Percentiles rank a stretch among this genome's conserved stretches.
phyloP scores from a whole-genome alignment of 2,888 invertebrate genomes.

The Ormyrus rosae region DNA sequence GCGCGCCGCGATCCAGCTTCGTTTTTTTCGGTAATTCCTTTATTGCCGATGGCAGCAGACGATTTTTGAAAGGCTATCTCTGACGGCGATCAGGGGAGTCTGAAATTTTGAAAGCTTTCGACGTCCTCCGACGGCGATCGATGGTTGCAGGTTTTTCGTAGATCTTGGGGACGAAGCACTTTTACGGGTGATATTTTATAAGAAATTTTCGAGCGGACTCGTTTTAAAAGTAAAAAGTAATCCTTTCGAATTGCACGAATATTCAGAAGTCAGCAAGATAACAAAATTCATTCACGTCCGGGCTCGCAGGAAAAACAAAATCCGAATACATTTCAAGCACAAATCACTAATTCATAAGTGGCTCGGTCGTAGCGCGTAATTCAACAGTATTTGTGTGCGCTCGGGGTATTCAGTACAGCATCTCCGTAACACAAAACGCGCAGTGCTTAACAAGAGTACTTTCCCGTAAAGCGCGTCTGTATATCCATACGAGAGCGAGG shows the following conservation, averaged over 20 bases:
- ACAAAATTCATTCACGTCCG: background rate
- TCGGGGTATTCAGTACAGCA: background rate
- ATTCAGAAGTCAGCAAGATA: too few relatives aligned
- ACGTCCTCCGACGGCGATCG: background rate
- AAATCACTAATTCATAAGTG: slow-evolving; percentile 18
- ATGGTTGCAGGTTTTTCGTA: too few relatives aligned
- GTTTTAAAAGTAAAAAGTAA: too few relatives aligned
- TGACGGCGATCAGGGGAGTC: slow-evolving; percentile 28
- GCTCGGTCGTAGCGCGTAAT: background rate
- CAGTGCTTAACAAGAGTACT: too few relatives aligned
- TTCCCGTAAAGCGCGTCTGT: too few relatives aligned
- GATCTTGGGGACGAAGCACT: too few relatives aligned
- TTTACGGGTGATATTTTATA: too few relatives aligned
- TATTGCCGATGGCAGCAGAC: slow-evolving; percentile 49
- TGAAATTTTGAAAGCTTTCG: slow-evolving; percentile 16
- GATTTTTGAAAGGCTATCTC: slow-evolving; percentile 44
- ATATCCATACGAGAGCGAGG: too few relatives aligned
- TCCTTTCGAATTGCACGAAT: too few relatives aligned
- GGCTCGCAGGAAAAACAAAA: background rate
- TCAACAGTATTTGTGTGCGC: background rate
- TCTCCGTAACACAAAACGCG: background rate
- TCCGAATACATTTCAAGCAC: background rate
- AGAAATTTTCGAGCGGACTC: too few relatives aligned
- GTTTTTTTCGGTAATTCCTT: slow-evolving; percentile 49
- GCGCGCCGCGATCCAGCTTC: slow-evolving; percentile 41